Conservation (phyloP, 2,888 invertebrate species). For the Malachius bipustulatus region DNA sequence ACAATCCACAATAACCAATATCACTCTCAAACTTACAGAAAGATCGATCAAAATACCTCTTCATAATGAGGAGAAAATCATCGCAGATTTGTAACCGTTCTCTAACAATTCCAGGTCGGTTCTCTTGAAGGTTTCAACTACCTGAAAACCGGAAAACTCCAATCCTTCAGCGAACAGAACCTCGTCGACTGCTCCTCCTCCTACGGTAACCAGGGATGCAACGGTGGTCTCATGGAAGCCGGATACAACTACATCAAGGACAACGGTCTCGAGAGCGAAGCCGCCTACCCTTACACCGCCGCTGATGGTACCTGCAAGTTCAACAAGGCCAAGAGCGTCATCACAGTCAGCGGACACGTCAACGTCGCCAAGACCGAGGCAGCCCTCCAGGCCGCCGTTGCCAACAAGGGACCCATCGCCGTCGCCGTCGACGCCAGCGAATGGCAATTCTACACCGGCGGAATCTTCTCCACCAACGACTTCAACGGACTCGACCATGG, state of each 20-base stretch:
- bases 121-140: slow-evolving; percentile 67
- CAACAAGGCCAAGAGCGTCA: background rate
- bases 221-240: slow-evolving; percentile 6
- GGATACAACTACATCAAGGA: slow-evolving; percentile 8
- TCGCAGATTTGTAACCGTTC: no score
- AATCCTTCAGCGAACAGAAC: slow-evolving; percentile 56
- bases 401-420: slow-evolving; percentile 76
- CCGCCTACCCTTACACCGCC: slow-evolving; percentile 11
- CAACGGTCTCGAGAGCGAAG: slow-evolving; percentile 7
- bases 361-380: slow-evolving; percentile 11
- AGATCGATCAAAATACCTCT: no score
- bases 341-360: background rate
- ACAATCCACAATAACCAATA: no score
- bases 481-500: slow-evolving; percentile 7
- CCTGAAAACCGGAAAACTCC: slow-evolving; percentile 34
- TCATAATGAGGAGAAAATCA: no score
- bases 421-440: slow-evolving; percentile 43
- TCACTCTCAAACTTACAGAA: no score
- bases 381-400: slow-evolving; percentile 22
- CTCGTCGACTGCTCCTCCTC: slow-evolving; percentile 56
- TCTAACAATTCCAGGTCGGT: slow-evolving; percentile 69
- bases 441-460: slow-evolving; percentile 8
- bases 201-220: slow-evolving; percentile 7
- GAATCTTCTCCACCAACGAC: slow-evolving; percentile 4
- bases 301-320: slow-evolving; percentile 6